phyloP scores from a whole-genome alignment of 2,888 invertebrate species.

The Callimorpha dominula region DNA sequence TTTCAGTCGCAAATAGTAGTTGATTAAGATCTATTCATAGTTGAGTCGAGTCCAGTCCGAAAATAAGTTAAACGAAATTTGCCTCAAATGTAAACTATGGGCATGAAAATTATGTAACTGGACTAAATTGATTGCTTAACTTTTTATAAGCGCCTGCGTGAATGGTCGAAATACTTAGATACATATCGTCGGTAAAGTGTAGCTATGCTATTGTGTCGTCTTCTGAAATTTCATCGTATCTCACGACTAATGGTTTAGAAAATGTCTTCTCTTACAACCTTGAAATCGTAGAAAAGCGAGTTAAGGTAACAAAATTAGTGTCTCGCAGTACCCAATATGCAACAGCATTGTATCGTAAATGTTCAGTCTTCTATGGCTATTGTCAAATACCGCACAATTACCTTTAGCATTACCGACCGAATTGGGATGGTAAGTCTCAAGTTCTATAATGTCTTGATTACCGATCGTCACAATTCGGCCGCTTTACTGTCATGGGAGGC shows the following conservation, averaged over 20 bases:
- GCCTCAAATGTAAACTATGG: slow-evolving; percentile 1
- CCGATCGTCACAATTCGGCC: slow-evolving; percentile 57
- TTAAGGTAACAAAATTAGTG: slow-evolving; percentile 38
- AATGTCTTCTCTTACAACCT: neutral
- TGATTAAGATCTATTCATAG: slow-evolving; percentile 17
- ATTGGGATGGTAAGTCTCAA: slow-evolving; percentile 48
- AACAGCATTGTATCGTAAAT: slow-evolving; percentile 43
- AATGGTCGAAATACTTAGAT: slow-evolving; percentile 62
- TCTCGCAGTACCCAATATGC: slow-evolving; percentile 37
- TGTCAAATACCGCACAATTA: slow-evolving; percentile 77
- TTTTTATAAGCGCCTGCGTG: slow-evolving; percentile 49
- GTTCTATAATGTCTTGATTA: slow-evolving; percentile 19
- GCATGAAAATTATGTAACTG: slow-evolving; percentile 24
- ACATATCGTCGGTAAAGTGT: slow-evolving; percentile 69
- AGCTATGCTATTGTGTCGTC: slow-evolving; percentile 54
- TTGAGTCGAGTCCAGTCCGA: slow-evolving; percentile 30
- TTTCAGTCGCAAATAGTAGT: slow-evolving; percentile 28
- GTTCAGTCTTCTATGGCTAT: slow-evolving; percentile 56
- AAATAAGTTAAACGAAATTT: slow-evolving; percentile 16
- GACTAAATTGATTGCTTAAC: slow-evolving; percentile 39
- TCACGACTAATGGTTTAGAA: no score
- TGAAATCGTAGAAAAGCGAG: neutral
- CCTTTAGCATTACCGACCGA: slow-evolving; percentile 63
- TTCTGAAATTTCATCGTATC: slow-evolving; percentile 23
- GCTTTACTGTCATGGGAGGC: slow-evolving; percentile 61